Conservation (phyloP, 1,140 invertebrate species). For the Drosophila micromelanica region DNA sequence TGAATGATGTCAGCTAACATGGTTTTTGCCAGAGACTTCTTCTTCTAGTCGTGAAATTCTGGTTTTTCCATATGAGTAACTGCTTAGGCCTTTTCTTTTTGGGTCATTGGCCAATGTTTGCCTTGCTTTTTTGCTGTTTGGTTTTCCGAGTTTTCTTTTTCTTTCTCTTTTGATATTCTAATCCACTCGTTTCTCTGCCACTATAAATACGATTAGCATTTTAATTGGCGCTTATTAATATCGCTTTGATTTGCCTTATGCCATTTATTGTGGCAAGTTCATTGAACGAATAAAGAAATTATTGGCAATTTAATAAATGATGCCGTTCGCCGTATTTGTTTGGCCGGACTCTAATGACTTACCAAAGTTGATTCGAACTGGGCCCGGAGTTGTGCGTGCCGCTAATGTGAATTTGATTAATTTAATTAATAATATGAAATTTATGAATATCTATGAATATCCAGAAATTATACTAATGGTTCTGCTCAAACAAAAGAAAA, state of each 20-base stretch:
- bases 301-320: slow-evolving; percentile 13
- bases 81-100: slow-evolving; percentile 45
- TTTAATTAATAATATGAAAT: slow-evolving; percentile 70
- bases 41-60: slow-evolving; percentile 24
- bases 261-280: slow-evolving; percentile 54
- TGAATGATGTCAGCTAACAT: slow-evolving; percentile 60
- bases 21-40: slow-evolving; percentile 14
- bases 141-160: too few relatives aligned
- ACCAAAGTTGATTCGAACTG: slow-evolving; percentile 26
- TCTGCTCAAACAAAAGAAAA: not conserved
- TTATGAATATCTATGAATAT: slow-evolving; percentile 53
- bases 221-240: slow-evolving; percentile 50
- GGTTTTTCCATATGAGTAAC: slow-evolving; percentile 55
- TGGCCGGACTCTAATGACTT: slow-evolving; percentile 47
- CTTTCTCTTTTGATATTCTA: not conserved
- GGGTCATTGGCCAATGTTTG: slow-evolving; percentile 59
- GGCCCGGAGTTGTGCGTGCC: slow-evolving; percentile 54
- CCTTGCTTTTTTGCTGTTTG: slow-evolving; percentile 5
- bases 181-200: slow-evolving; percentile 2
- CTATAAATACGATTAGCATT: slow-evolving; percentile 44
- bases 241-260: slow-evolving; percentile 25
- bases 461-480: slow-evolving; percentile 32
- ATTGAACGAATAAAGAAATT: slow-evolving; percentile 57
- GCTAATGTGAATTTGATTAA: slow-evolving; percentile 77
- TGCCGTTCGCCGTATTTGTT: slow-evolving; percentile 12